These are phyloP conservation scores for Artibeus lituratus DNA, from an alignment of 2,797 vertebrate species.

Conservation along the genomic window DNA sequence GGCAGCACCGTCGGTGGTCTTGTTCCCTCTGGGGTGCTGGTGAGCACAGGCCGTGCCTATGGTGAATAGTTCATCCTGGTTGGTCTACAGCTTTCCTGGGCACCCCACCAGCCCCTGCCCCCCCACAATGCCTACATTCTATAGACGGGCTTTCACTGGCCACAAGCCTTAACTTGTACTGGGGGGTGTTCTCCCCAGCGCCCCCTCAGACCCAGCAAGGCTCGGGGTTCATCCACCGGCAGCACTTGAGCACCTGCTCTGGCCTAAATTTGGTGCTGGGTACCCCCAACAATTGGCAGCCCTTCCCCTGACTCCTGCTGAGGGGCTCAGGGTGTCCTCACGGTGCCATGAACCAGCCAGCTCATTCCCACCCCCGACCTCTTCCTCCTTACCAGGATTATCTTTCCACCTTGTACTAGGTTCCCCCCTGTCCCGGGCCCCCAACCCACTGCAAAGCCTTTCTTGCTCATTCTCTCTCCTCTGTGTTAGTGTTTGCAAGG, in stretches of 20 bases:
- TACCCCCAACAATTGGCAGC: accelerated
- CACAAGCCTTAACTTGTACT: neutral
- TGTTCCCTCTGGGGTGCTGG: neutral
- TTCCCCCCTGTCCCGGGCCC: neutral
- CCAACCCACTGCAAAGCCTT: neutral
- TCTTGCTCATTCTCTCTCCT: neutral
- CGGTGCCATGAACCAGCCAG: neutral
- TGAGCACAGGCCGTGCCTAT: neutral
- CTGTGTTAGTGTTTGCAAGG: neutral
- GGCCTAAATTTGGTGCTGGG: neutral
- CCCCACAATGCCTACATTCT: accelerated
- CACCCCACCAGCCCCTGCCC: neutral
- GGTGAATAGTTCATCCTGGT: accelerated
- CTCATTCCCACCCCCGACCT: neutral
- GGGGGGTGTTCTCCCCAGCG: neutral
- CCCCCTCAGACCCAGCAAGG: neutral
- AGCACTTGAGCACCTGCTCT: accelerated
- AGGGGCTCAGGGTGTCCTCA: neutral
- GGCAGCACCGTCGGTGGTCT: accelerated
- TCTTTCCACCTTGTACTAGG: accelerated
- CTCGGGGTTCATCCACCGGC: accelerated
- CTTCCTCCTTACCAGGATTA: neutral
- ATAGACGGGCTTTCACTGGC: neutral
- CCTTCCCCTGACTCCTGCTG: neutral
- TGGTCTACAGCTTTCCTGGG: neutral